Evolutionary conservation across 2,797 vertebrate genomes (phyloP).

Genomic region (Squalus acanthias): DNA sequence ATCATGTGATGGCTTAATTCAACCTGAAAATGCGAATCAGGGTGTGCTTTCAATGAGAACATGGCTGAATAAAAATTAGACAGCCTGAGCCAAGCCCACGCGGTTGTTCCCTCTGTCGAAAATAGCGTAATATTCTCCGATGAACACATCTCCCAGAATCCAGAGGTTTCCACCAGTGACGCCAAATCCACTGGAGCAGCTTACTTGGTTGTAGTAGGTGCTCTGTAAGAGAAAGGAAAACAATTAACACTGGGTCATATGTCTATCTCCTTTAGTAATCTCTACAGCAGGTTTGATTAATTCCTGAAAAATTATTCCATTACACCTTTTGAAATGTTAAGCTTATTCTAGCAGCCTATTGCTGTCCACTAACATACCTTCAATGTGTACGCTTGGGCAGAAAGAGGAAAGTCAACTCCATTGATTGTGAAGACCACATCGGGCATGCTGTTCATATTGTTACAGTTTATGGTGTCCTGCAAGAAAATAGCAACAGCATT

Average conservation of each 20-base stretch:
- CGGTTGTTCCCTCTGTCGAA: slow-evolving; percentile 57
- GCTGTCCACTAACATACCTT: slow-evolving; percentile 44
- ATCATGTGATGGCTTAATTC: background rate
- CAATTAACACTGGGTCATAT: background rate
- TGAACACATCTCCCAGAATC: slow-evolving; percentile 67
- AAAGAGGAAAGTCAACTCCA: slow-evolving; percentile 44
- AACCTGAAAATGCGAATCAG: background rate
- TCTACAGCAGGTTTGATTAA: background rate
- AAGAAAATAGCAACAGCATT: background rate
- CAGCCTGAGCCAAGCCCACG: slow-evolving; percentile 54
- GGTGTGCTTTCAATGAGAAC: background rate
- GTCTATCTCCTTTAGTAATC: background rate
- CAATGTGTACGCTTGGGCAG: slow-evolving; percentile 49
- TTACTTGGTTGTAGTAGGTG: background rate
- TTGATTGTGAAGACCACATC: slow-evolving; percentile 51
- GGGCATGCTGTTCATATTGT: background rate
- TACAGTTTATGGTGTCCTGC: slow-evolving; percentile 50
- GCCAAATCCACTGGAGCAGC: background rate
- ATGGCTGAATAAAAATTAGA: slow-evolving; percentile 34
- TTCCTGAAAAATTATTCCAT: background rate
- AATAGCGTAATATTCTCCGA: slow-evolving; percentile 58
- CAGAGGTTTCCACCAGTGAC: slow-evolving; percentile 48
- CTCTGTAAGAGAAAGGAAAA: background rate
- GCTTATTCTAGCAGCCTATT: background rate
- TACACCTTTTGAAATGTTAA: background rate